phyloP scores from a whole-genome alignment of 2,888 invertebrate genomes.

The Drosophila rellima region DNA sequence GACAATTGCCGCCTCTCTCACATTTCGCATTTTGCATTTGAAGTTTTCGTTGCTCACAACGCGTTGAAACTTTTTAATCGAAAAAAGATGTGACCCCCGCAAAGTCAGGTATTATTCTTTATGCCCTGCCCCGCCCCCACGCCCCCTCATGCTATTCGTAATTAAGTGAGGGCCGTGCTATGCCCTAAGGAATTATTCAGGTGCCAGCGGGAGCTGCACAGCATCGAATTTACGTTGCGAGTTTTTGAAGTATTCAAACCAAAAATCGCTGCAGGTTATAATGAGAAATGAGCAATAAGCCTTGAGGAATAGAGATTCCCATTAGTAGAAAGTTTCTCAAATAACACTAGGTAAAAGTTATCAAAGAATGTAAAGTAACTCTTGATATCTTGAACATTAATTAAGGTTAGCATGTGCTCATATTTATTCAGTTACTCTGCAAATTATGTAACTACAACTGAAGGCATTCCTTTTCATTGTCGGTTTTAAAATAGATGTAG shows the following conservation, averaged over 20 bases:
- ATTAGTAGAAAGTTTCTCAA: slow-evolving; percentile 46
- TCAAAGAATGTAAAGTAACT: not conserved
- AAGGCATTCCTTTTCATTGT: not conserved
- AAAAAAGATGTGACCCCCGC: slow-evolving; percentile 71
- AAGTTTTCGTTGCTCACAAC: slow-evolving; percentile 45
- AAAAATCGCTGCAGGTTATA: slow-evolving; percentile 23
- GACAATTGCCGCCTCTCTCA: slow-evolving; percentile 59
- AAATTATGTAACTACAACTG: not conserved
- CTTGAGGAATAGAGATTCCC: slow-evolving; percentile 39
- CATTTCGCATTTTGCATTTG: slow-evolving; percentile 23
- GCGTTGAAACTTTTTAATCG: slow-evolving; percentile 73
- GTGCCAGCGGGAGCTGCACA: slow-evolving; percentile 22
- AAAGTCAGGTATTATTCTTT: slow-evolving; percentile 6
- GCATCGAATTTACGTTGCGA: slow-evolving; percentile 40
- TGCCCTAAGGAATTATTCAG: slow-evolving; percentile 35
- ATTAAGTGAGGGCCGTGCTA: slow-evolving; percentile 72
- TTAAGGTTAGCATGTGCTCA: slow-evolving; percentile 22
- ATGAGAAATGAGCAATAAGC: slow-evolving; percentile 44
- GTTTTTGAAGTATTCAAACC: slow-evolving; percentile 23
- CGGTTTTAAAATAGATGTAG: not conserved
- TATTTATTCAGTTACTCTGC: not conserved
- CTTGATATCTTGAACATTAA: slow-evolving; percentile 15
- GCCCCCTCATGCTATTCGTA: slow-evolving; percentile 55
- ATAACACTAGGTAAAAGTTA: slow-evolving; percentile 34
- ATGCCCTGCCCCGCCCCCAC: slow-evolving; percentile 9